phyloP scores from a whole-genome alignment of 2,888 invertebrate species.

The Cremastobaeus sp. region DNA sequence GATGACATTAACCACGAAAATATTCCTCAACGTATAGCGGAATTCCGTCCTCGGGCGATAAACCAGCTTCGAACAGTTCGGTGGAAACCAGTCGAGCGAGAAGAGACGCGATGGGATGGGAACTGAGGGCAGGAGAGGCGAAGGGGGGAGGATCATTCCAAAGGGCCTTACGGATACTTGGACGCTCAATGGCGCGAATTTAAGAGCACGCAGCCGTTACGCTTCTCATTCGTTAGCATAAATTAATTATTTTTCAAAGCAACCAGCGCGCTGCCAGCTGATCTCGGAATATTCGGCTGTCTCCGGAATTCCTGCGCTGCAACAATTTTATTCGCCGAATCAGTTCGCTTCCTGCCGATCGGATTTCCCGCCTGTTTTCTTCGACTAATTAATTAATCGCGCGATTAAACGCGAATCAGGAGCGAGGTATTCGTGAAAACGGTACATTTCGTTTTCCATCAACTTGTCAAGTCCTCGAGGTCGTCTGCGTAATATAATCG shows the following conservation, averaged over 20 bases:
- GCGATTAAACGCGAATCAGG: neutral
- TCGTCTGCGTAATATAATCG: constrained; percentile 67
- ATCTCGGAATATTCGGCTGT: constrained; percentile 61
- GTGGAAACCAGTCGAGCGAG: constrained; percentile 74
- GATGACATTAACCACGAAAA: constrained; percentile 63
- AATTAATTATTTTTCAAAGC: constrained; percentile 75
- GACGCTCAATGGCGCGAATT: constrained; percentile 77
- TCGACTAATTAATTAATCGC: too few relatives aligned
- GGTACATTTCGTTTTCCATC: constrained; percentile 27
- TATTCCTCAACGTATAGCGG: constrained; percentile 58
- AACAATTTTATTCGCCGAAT: too few relatives aligned
- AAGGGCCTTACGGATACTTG: constrained; percentile 68
- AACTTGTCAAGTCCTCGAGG: constrained; percentile 67
- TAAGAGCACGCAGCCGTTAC: constrained; percentile 76
- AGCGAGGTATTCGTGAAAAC: constrained; percentile 2
- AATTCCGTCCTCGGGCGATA: constrained; percentile 66
- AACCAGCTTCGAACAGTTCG: constrained; percentile 75
- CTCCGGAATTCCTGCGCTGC: constrained; percentile 13
- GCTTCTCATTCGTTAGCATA: constrained; percentile 78
- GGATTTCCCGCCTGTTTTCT: too few relatives aligned
- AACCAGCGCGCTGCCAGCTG: constrained; percentile 66
- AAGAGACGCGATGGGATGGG: constrained; percentile 63
- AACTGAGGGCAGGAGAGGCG: constrained; percentile 27
- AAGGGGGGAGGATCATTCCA: constrained; percentile 61
- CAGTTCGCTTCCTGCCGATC: neutral